Percentiles rank a stretch among this genome's conserved stretches.
These are phyloP conservation scores for Lasioglossum calceatum DNA, from an alignment of 2,888 invertebrate species.

Conservation along the genomic window DNA sequence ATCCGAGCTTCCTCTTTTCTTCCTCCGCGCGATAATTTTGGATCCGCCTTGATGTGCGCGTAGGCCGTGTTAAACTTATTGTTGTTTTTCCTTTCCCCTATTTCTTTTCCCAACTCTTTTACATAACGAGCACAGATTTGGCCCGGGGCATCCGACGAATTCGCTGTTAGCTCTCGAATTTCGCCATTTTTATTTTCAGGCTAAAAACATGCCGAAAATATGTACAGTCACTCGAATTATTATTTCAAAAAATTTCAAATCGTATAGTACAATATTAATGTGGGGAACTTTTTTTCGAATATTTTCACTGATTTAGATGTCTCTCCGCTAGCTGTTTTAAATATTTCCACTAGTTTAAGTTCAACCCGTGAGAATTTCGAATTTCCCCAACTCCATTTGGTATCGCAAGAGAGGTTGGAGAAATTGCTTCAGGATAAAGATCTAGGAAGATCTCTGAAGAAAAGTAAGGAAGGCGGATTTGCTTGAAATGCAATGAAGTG, in stretches of 20 bases:
- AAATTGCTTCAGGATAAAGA: not conserved
- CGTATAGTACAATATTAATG: no score
- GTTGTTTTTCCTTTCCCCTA: not conserved
- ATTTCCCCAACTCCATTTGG: not conserved
- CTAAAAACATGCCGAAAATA: no score
- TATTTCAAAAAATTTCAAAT: no score
- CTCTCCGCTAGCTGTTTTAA: not conserved
- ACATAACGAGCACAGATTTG: conserved; percentile 23
- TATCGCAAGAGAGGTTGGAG: not conserved
- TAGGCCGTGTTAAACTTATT: conserved; percentile 21
- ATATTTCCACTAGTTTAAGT: not conserved
- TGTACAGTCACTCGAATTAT: no score
- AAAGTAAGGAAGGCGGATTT: not conserved
- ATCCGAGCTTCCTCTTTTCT: conserved; percentile 34
- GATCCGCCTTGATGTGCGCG: conserved; percentile 9
- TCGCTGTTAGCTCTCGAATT: not conserved
- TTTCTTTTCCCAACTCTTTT: conserved; percentile 12
- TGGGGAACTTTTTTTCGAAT: not conserved
- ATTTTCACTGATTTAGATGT: not conserved
- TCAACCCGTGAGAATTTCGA: not conserved
- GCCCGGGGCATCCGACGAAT: conserved; percentile 19
- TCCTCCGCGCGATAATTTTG: conserved; percentile 41
- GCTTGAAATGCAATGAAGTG: not conserved
- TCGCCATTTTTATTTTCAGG: not conserved
- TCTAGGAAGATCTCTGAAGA: not conserved